Conservation (phyloP, 2,113 vertebrate genomes). For the Chionis minor region DNA sequence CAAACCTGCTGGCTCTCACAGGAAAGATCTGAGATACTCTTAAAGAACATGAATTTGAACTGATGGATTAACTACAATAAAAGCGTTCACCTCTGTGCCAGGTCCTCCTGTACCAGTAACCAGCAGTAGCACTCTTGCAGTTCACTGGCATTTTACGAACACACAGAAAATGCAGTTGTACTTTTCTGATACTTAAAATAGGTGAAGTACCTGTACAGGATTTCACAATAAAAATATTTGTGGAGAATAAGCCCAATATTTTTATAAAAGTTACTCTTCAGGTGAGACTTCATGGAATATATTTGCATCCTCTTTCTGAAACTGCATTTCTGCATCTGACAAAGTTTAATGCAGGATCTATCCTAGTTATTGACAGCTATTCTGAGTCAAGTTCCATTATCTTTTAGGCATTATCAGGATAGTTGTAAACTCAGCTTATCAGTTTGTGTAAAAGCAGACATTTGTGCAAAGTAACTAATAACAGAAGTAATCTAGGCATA, state of each 20-base stretch:
- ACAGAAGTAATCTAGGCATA: neutral
- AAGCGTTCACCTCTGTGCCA: neutral
- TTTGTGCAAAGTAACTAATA: neutral
- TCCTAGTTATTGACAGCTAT: neutral
- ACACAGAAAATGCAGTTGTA: neutral
- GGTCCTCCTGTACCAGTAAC: neutral
- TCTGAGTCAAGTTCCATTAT: neutral
- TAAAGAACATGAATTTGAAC: neutral
- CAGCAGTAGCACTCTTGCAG: fast-evolving
- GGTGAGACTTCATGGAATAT: neutral
- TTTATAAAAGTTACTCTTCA: neutral
- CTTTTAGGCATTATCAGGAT: neutral
- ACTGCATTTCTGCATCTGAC: neutral
- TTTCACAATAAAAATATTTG: neutral
- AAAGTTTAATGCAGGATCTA: neutral
- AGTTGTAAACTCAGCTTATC: neutral
- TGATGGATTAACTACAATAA: neutral
- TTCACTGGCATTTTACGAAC: neutral
- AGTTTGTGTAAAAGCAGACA: neutral
- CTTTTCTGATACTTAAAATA: neutral
- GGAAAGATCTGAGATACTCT: neutral
- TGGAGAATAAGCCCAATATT: neutral
- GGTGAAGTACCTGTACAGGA: neutral
- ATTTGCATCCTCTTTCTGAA: neutral
- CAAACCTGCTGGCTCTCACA: neutral